Evolutionary conservation across 2,113 vertebrate genomes (phyloP), one percentile per base, ranked within the genome.

Genomic region (Camelus dromedarius): DNA sequence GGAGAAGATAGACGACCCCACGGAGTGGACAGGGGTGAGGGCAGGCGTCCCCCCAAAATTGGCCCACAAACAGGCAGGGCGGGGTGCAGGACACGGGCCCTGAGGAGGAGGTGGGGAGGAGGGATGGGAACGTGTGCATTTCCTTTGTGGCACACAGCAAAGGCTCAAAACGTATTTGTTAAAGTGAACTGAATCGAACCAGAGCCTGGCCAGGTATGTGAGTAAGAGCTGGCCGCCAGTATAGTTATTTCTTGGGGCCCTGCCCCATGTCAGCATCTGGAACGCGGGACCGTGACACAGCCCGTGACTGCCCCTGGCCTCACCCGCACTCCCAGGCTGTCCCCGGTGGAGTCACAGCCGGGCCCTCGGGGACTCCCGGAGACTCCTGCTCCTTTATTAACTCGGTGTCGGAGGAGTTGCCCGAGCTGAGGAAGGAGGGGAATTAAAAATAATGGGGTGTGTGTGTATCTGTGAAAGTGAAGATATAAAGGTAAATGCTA

Each of bases 331-430:
- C 46, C 4, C 15, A 30, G 56, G 8, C 52, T 0, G 0, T 70
- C 2, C 32, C 32, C 42, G 1, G 0, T 48, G 50, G 54, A 26
- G 50, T 11, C 1, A 3, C 6, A 2, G 69, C 3, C 1, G 38
- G 12, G 20, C 9, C 3, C 14, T 1, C 7, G 16, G 76, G 46
- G 24, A 54, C 56, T 38, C 66, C n/a, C 11, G 0, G 60, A 50
- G 58, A 50, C 52, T 54, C 52, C 72, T 26, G 52, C 11, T 79
- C 16, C 42, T 77, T 89, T 46, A 64, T 56, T n/a, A 73, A 56
- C 66, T 72, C 4, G 0, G 35, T 26, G 42, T 42, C 11, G 28
- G 67, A 46, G 77, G 72, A 67, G 67, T 66, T 18, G 11, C 35
- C 79, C 30, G 4, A 3, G n/a, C 79, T 60, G 58, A 60, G 91